Evolutionary conservation across 2,113 vertebrate species (phyloP), one percentile per base, ranked within the genome.

Genomic region (Chloropsis hardwickii): DNA sequence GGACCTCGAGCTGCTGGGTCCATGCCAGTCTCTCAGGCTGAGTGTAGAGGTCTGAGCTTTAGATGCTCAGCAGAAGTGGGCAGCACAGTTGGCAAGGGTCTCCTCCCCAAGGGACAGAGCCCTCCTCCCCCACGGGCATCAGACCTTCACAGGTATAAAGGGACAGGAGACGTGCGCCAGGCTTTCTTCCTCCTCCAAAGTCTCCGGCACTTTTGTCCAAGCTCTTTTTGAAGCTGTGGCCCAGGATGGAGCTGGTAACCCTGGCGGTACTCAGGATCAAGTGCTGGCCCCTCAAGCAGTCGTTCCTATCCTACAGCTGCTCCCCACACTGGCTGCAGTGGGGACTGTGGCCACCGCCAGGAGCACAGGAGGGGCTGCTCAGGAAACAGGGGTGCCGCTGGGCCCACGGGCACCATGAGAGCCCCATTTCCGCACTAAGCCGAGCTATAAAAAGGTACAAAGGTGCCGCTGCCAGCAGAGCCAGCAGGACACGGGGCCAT

Each of bases 381-480:
- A 74, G 56, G 57, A 89, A 91, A 39, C 21, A 58, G 51, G 33
- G 61, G 19, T 64, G 74, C 61, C 79, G 50, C 72, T 2, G 0
- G 42, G 67, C 72, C 57, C 9, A 5, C 3, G 4, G 57, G 31
- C 45, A 80, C 42, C 72, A 19, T 10, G 22, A 90, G 9, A 81
- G 35, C 53, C 81, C 40, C 31, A 4, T 60, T 94, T 97, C 94
- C 94, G 91, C 1, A 2, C 81, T 93, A 95, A 96, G 94, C 85
- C 0, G 0, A 53, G 92, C 65, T 96, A 94, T 91, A 94, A 93
- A 95, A 94, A 94, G 70, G 74, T 15, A 1, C 44, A 79, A 97
- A 88, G 87, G 53, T 91, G 85, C 54, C 0, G 0, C 29, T 1
- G 81, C 73, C 66, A 82, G 88, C 21, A 28, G 61, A 88, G 60